Percentiles rank a stretch among this genome's conserved stretches.
These are phyloP conservation scores for Caenorhabditis macrosperma DNA, from an alignment of 2,888 invertebrate species.

Conservation along the genomic window DNA sequence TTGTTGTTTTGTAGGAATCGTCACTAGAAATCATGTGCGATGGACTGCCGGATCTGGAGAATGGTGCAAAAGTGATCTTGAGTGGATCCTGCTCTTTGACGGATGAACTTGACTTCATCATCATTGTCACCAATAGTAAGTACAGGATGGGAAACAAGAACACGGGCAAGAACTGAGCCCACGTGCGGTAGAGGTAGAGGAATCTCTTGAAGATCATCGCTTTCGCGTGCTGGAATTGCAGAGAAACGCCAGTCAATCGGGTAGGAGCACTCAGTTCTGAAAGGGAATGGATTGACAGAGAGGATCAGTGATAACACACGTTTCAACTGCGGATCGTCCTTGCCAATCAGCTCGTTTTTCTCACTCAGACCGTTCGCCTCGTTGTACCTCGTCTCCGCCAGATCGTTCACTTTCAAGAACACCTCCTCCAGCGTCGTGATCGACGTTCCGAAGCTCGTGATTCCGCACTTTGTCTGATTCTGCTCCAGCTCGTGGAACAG, in stretches of 20 bases:
- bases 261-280: constrained; percentile 54
- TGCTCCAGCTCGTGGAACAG: constrained; percentile 86
- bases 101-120: no score
- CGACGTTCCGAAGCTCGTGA: constrained; percentile 89
- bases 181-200: constrained; percentile 72
- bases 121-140: constrained; percentile 57
- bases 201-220: constrained; percentile 74
- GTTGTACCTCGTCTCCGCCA: constrained; percentile 67
- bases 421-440: constrained; percentile 93
- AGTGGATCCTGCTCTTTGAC: constrained; percentile 64
- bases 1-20: background rate
- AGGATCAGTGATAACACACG: constrained; percentile 11
- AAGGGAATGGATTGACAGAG: background rate
- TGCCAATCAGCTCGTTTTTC: constrained; percentile 40
- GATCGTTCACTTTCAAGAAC: constrained; percentile 84
- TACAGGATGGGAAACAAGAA: constrained; percentile 70
- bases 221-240: constrained; percentile 66
- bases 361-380: constrained; percentile 51
- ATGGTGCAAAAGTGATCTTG: constrained; percentile 47
- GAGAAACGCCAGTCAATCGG: constrained; percentile 63
- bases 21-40: constrained; percentile 37
- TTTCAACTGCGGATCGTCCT: constrained; percentile 60
- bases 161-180: constrained; percentile 75
- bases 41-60: constrained; percentile 22
- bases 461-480: constrained; percentile 84